Base-by-base conservation (phyloP, 2,888 invertebrate genomes). In the Chaetogeoica ovagalla region DNA sequence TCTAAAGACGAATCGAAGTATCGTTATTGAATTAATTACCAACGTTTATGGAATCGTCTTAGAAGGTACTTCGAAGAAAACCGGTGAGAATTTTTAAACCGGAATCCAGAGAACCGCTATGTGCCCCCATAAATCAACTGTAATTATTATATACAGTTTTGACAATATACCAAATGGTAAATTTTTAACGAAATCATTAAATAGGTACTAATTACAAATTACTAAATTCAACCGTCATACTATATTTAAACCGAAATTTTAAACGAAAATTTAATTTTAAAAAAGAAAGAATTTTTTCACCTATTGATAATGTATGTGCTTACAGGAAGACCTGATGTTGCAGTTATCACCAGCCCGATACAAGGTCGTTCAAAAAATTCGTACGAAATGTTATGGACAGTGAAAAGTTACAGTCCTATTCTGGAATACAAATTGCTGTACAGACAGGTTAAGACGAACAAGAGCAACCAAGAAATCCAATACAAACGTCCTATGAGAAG, bases 371-470 rank as follows among this genome's bases (percentile, higher is more conserved):
- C 89, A 30, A 87, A 89, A 81, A 88, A 89, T 84, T 87, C 89
- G 71, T 92, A 91, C 87, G 89, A 90, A 84, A 88, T 92, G 72
- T 88, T 90, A 83, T 92, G 92, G 89, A 88, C 89, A 82, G 91
- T 92, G 73, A 92, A 92, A 87, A 91, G 91, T 86, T 92, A 91
- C 86, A 91, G 92, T 57, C 91, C 91, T 72, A 87, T 92, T 30
- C 90, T 91, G 83, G 91, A 92, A 86, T 90, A 92, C 83, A 85
- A 92, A 69, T 88, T 92, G 74, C 89, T 91, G 15, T 92, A 92
- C 85, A 87, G 92, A 5, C 79, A 13, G 3, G 55, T 63, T 3
- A 79, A 63, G 55, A 55, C 85, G 11, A 43, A 57, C 39, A 79
- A 79, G 15, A 79, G 70, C 23, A 52, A 39, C 39, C 69, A 79